Conservation (phyloP, 23 tunicate genomes). For the Ciona savignyi region DNA sequence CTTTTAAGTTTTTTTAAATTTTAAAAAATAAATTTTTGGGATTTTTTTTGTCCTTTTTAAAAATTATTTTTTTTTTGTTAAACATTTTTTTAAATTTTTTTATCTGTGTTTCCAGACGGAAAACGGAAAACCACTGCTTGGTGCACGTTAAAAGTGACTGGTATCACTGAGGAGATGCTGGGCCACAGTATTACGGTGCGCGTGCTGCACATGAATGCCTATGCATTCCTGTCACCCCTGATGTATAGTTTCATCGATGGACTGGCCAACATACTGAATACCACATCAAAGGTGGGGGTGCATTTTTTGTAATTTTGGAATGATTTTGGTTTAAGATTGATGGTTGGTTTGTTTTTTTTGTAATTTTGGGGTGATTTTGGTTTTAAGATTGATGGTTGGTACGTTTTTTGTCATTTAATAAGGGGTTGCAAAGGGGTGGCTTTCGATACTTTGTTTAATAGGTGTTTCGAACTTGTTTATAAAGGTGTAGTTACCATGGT, state of each 20-base stretch:
- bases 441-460: not conserved
- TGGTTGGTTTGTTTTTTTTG: no score
- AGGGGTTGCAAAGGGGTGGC: no score
- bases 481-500: no score
- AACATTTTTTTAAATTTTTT: no score
- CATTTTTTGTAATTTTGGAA: not conserved
- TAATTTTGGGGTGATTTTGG: no score
- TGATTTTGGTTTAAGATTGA: no score
- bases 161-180: constrained; percentile 79
- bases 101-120: constrained; percentile 43
- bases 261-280: constrained; percentile 55
- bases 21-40: not conserved
- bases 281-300: constrained; percentile 30
- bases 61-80: not conserved
- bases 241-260: constrained; percentile 64
- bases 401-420: no score
- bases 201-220: constrained; percentile 65
- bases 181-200: constrained; percentile 95
- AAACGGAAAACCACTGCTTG: constrained; percentile 17
- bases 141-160: constrained; percentile 61
- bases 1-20: no score
- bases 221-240: constrained; percentile 62
- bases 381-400: no score
- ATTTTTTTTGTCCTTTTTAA: not conserved
- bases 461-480: not conserved